Base-by-base conservation (phyloP, 2,888 invertebrate species). In the Sussaba pulchella region DNA sequence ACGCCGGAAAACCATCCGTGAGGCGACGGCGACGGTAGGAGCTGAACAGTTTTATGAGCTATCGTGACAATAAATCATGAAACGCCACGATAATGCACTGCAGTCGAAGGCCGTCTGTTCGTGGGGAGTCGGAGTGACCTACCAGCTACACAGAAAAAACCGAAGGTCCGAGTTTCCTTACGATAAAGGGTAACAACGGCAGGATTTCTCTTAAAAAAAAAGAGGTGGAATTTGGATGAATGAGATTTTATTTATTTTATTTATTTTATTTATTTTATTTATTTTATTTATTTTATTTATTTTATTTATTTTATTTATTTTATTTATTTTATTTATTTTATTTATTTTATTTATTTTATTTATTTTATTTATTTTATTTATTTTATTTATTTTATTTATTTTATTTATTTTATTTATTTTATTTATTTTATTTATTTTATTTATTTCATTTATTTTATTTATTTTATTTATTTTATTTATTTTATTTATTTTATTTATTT, bases 1-100 rank as follows among this genome's bases (percentile, higher is more conserved):
- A 31, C 43, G 31, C 41, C 17, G 50, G n/a, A 45, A 43, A 61
- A 52, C 64, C 26, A 73, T 69, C 52, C 52, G 24, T 12, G 54
- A 21, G 24, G n/a, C n/a, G 24, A 61, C 21, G 19, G 76, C 43
- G 8, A 67, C 45, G 57, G 69, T 45, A 26, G 61, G 24, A 36
- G 67, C 26, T 52, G 26, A 43, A 21, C 41, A 39, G 26, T 77
- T 81, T 81, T 81, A 81, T 70, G 81, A 81, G 39, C 12, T 54
- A 41, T 21, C 54, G 63, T 31, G 73, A 69, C 81, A 57, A 72
- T 81, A 81, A 81, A 81, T 81, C 81, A 81, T 73, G 57, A 64
- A 63, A 63, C 41, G 50, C 47, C 69, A 73, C 77, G 63, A 70
- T 76, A 81, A 63, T 76, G 63, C 39, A 1, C 12, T 47, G 36